Evolutionary conservation across 2,888 invertebrate genomes (phyloP).

Genomic region (Panorpa germanica): DNA sequence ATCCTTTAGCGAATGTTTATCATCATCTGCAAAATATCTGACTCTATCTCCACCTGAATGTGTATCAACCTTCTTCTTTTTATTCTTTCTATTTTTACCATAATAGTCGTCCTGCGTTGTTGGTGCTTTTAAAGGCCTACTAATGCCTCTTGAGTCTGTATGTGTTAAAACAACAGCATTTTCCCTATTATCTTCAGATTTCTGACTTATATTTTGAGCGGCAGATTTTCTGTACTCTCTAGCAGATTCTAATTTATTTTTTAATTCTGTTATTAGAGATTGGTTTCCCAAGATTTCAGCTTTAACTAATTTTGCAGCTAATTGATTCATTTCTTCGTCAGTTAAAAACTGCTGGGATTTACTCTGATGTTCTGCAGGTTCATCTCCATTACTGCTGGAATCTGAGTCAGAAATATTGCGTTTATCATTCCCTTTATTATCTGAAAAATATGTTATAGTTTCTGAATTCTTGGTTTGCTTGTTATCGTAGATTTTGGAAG

Average conservation of each 20-base stretch:
- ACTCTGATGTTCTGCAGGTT: conserved; percentile 1
- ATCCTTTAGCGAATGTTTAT: conserved; percentile 65
- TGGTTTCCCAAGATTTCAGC: conserved; percentile 84
- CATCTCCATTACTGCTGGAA: conserved; percentile 9
- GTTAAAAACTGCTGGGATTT: conserved; percentile 28
- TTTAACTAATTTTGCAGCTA: conserved; percentile 80
- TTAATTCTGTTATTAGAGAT: conserved; percentile 47
- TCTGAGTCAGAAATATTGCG: no score
- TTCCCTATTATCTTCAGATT: conserved; percentile 9
- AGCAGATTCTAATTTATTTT: conserved; percentile 52
- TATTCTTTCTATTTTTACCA: conserved; percentile 26
- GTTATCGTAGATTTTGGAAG: no score
- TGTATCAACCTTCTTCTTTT: conserved; percentile 42
- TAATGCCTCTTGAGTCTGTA: conserved; percentile 45
- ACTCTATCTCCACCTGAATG: conserved; percentile 53
- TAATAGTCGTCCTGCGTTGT: conserved; percentile 25
- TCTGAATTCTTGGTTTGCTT: no score
- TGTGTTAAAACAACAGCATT: conserved; percentile 39
- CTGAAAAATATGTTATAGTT: no score
- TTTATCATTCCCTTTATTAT: conserved; percentile 2
- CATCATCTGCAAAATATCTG: conserved; percentile 79
- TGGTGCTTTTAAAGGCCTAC: conserved; percentile 37
- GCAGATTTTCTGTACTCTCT: conserved; percentile 25
- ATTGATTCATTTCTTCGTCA: conserved; percentile 72
- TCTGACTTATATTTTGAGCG: conserved; percentile 19